phyloP scores from a whole-genome alignment of 2,113 vertebrate species.

The Heteronetta atricapilla region DNA sequence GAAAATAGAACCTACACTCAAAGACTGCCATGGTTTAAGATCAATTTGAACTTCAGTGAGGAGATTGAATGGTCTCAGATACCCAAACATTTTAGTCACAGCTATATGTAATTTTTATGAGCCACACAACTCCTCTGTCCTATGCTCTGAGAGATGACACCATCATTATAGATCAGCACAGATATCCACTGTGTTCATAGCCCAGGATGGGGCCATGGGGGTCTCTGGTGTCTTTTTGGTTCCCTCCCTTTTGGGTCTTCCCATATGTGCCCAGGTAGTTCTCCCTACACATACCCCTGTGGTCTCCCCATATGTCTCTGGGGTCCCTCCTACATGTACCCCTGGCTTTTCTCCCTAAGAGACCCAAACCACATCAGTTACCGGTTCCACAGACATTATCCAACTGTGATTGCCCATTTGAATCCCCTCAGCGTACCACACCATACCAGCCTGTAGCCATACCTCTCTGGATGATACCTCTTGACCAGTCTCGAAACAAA shows the following conservation, averaged over 20 bases:
- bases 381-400: background rate
- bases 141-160: rapidly evolving
- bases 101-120: background rate
- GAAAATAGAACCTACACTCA: background rate
- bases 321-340: rapidly evolving
- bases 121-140: background rate
- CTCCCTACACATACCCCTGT: background rate
- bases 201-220: rapidly evolving
- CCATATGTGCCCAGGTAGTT: rapidly evolving
- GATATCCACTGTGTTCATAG: rapidly evolving
- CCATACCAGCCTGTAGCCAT: too few relatives aligned
- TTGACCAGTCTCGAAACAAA: background rate
- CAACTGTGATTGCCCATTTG: rapidly evolving
- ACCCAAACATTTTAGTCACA: background rate
- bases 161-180: background rate
- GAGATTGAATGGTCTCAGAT: background rate
- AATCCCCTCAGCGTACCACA: background rate
- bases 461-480: rapidly evolving
- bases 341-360: rapidly evolving
- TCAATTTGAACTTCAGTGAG: background rate
- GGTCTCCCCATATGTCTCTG: background rate
- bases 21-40: background rate
- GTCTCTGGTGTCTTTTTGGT: background rate
- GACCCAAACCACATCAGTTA: rapidly evolving
- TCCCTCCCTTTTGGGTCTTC: background rate